Percentiles rank a stretch among this genome's conserved stretches.
These are phyloP conservation scores for Zaprionus obscuricornis DNA, from an alignment of 2,888 invertebrate species.

Conservation along the genomic window DNA sequence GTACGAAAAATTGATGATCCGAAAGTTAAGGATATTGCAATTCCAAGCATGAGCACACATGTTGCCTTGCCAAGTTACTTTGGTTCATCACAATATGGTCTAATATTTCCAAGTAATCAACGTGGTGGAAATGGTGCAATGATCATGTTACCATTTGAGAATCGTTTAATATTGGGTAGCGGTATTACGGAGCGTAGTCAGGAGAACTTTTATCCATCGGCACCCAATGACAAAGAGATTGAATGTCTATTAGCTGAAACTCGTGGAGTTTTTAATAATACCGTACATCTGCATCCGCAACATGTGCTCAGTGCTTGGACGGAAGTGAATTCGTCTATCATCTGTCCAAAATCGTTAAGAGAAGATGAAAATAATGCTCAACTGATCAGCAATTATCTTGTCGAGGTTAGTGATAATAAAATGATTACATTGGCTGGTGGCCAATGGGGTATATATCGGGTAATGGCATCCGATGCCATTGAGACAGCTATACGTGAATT, in stretches of 20 bases:
- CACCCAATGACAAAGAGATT: constrained; percentile 97
- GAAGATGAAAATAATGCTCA: constrained; percentile 77
- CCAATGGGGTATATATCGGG: constrained; percentile 99
- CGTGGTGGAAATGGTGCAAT: constrained; percentile 98
- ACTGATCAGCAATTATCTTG: constrained; percentile 91
- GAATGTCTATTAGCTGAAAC: constrained; percentile 98
- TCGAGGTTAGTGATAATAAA: constrained; percentile 94
- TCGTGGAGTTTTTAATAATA: constrained; percentile 95
- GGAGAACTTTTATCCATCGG: constrained; percentile 91
- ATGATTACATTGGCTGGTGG: constrained; percentile 99
- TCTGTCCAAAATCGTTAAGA: constrained; percentile 97
- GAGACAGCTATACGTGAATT: constrained; percentile 90
- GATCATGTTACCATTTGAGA: constrained; percentile 99
- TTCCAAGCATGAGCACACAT: constrained; percentile 39
- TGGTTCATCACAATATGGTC: constrained; percentile 98
- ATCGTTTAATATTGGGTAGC: constrained; percentile 95
- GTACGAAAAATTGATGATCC: constrained; percentile 97
- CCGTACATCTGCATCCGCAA: constrained; percentile 96
- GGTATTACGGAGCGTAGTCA: constrained; percentile 94
- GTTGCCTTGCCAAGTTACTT: constrained; percentile 94
- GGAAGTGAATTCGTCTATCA: constrained; percentile 97
- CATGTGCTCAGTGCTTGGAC: constrained; percentile 99
- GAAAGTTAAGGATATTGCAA: constrained; percentile 93
- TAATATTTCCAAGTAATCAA: constrained; percentile 95
- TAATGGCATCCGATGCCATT: constrained; percentile 98